phyloP scores from a whole-genome alignment of 2,113 vertebrate species.

The Suricata suricatta region DNA sequence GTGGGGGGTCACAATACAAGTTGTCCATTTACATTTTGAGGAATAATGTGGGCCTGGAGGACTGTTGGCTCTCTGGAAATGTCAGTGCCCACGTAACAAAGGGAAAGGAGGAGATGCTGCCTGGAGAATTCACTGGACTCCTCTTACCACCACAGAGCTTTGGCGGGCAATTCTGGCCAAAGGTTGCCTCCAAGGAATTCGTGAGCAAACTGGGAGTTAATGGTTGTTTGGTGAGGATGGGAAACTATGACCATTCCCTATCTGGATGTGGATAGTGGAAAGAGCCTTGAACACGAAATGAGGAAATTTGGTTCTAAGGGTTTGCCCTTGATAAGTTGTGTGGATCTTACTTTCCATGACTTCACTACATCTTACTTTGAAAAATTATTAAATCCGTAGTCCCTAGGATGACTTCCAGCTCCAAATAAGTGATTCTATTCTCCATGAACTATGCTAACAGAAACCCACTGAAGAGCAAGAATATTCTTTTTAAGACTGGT shows the following conservation, averaged over 20 bases:
- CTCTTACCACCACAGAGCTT: neutral
- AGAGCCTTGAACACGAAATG: neutral
- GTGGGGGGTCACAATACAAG: neutral
- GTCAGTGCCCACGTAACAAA: neutral
- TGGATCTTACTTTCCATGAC: neutral
- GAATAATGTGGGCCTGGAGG: neutral
- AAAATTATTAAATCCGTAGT: neutral
- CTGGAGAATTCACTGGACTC: neutral
- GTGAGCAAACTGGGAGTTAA: neutral
- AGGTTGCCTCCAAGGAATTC: neutral
- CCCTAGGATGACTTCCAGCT: neutral
- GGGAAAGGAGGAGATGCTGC: neutral
- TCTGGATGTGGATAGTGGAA: neutral
- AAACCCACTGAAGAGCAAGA: slow-evolving; percentile 18
- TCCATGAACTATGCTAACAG: slow-evolving; percentile 22
- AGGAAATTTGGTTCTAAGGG: neutral
- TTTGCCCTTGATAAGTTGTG: neutral
- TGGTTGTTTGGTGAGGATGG: neutral
- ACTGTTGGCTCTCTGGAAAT: neutral
- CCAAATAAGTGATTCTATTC: neutral
- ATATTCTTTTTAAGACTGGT: slow-evolving; percentile 27
- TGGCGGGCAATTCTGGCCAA: no score
- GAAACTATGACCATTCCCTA: neutral
- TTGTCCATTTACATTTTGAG: slow-evolving; percentile 35
- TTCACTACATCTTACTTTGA: neutral